Conservation (phyloP, 1,140 invertebrate genomes). For the Drosophila lacteicornis region DNA sequence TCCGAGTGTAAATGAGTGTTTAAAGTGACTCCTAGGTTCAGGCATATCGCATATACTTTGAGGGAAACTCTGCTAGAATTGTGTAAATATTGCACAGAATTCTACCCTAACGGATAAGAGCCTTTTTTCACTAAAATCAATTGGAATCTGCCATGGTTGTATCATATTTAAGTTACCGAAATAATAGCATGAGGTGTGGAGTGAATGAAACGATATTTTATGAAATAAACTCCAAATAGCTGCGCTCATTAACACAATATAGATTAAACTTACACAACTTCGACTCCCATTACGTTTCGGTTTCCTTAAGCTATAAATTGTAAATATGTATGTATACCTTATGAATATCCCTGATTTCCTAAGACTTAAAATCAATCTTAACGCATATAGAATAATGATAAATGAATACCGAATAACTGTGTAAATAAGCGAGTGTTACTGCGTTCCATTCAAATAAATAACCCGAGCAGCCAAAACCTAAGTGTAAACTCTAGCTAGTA, state of each 20-base stretch:
- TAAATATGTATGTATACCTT: slow-evolving; percentile 55
- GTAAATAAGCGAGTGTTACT: slow-evolving; percentile 62
- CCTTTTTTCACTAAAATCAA: slow-evolving; percentile 3
- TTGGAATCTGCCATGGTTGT: slow-evolving; percentile 41
- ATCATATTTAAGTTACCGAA: slow-evolving; percentile 33
- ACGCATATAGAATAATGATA: slow-evolving; percentile 23
- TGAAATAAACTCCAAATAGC: background rate
- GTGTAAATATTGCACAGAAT: slow-evolving; percentile 54
- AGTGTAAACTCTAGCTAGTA: slow-evolving; percentile 58
- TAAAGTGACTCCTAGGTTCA: slow-evolving; percentile 18
- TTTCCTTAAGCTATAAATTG: slow-evolving; percentile 52
- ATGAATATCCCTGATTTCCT: slow-evolving; percentile 30
- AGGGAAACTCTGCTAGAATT: slow-evolving; percentile 34
- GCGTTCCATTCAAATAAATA: slow-evolving; percentile 54
- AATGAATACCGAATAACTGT: slow-evolving; percentile 31
- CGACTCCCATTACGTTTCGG: slow-evolving; percentile 6
- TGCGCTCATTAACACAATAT: slow-evolving; percentile 4
- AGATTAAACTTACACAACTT: background rate
- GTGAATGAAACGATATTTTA: background rate
- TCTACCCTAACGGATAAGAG: slow-evolving; percentile 16
- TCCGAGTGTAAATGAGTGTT: slow-evolving; percentile 37
- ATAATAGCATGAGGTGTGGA: background rate
- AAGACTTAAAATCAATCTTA: slow-evolving; percentile 21
- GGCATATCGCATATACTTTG: slow-evolving; percentile 35
- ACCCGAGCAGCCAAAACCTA: slow-evolving; percentile 33